Conservation (phyloP, 2,797 vertebrate species). For the Meda fulgida region DNA sequence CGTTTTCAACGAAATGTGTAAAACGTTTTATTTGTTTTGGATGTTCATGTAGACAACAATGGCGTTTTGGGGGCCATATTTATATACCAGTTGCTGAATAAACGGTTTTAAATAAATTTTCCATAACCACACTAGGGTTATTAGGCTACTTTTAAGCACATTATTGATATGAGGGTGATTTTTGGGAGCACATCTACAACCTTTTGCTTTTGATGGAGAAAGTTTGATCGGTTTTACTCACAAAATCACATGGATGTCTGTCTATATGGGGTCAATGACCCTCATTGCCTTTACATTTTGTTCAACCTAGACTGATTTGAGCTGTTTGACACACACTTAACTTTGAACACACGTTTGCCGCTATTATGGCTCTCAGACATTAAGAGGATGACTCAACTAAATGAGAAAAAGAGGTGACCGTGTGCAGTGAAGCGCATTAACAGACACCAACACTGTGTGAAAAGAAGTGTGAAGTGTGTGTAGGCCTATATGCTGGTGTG, state of each 20-base stretch:
- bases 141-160: neutral
- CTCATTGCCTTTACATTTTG: neutral
- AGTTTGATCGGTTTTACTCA: neutral
- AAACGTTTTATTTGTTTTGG: too few relatives aligned
- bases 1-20: too few relatives aligned
- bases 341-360: neutral
- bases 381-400: neutral
- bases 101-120: too few relatives aligned
- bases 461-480: slow-evolving; percentile 9
- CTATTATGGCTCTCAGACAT: slow-evolving; percentile 6
- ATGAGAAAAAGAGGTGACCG: neutral
- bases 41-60: too few relatives aligned
- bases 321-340: slow-evolving; percentile 1
- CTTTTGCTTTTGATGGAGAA: neutral
- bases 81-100: neutral
- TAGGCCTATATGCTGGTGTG: neutral
- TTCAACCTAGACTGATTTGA: neutral
- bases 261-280: neutral
- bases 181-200: neutral
- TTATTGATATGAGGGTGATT: neutral
- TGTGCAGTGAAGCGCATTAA: slow-evolving; percentile 1
- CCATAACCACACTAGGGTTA: neutral
- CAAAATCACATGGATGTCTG: neutral
- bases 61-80: too few relatives aligned
- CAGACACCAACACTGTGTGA: neutral